Evolutionary conservation across 1,140 invertebrate genomes (phyloP).

Genomic region (Elysia chlorotica): DNA sequence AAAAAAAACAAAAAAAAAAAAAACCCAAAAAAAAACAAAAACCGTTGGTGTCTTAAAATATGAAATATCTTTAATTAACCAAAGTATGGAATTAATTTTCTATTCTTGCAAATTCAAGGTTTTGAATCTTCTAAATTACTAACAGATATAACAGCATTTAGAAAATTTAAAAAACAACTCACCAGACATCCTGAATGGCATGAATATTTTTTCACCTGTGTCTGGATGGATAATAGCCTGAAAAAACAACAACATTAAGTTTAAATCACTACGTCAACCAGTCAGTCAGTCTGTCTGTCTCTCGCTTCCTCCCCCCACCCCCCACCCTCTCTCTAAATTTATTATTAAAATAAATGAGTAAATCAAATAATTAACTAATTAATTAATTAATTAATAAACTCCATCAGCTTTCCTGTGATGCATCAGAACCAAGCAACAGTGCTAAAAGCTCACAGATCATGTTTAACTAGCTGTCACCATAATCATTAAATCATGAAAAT

Average conservation of each 20-base stretch:
- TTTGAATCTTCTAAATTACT: too few species aligned
- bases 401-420: too few species aligned
- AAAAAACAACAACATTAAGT: constrained; percentile 11
- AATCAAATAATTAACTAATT: neutral
- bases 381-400: neutral
- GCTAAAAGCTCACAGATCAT: neutral
- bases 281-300: neutral
- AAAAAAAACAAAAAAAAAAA: too few species aligned
- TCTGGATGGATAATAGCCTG: constrained; percentile 66
- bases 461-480: too few species aligned
- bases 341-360: neutral
- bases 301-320: too few species aligned
- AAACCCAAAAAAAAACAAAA: too few species aligned
- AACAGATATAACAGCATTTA: neutral
- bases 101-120: too few species aligned
- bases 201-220: constrained; percentile 65
- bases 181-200: constrained; percentile 67
- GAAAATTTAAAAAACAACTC: constrained; percentile 2
- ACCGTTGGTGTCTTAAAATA: too few species aligned
- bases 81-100: too few species aligned
- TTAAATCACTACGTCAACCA: neutral
- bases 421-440: neutral
- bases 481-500: too few species aligned
- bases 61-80: too few species aligned
- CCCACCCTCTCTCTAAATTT: neutral